Evolutionary conservation across 2,888 invertebrate genomes (phyloP).

Genomic region (Oxycera nigricornis): DNA sequence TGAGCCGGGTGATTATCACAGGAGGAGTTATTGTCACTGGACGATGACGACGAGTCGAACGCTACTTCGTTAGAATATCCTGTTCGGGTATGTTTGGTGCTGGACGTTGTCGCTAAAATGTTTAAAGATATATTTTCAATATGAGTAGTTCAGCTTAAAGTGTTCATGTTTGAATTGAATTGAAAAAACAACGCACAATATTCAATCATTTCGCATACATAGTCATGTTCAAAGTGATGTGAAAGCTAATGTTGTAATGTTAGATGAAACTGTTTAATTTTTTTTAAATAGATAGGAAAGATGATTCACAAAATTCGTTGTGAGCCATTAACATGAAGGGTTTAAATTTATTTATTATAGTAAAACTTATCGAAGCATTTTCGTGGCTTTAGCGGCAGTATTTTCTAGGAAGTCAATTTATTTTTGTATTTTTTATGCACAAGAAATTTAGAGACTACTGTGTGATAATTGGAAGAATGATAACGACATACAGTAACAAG

Average conservation of each 20-base stretch:
- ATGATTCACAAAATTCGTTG: no score
- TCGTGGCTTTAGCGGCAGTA: no score
- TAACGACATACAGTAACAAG: no score
- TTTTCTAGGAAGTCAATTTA: no score
- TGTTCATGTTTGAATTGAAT: neutral
- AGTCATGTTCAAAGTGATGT: neutral
- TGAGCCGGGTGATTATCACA: slow-evolving; percentile 33
- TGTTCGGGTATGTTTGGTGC: slow-evolving; percentile 24
- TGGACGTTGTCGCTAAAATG: slow-evolving; percentile 26
- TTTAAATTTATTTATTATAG: no score
- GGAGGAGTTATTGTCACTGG: slow-evolving; percentile 36
- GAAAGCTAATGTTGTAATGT: neutral
- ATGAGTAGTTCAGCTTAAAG: neutral
- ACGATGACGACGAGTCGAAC: slow-evolving; percentile 12
- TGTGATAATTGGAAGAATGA: no score
- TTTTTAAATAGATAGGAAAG: no score
- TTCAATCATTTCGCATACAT: neutral
- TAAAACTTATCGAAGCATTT: no score
- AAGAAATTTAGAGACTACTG: no score
- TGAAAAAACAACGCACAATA: neutral
- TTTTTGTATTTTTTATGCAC: no score
- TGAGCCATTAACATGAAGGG: no score
- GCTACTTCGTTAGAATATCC: slow-evolving; percentile 38
- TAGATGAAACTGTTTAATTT: neutral
- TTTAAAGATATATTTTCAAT: neutral